Evolutionary conservation across 2,888 invertebrate genomes (phyloP).

Genomic region (Timema podura): DNA sequence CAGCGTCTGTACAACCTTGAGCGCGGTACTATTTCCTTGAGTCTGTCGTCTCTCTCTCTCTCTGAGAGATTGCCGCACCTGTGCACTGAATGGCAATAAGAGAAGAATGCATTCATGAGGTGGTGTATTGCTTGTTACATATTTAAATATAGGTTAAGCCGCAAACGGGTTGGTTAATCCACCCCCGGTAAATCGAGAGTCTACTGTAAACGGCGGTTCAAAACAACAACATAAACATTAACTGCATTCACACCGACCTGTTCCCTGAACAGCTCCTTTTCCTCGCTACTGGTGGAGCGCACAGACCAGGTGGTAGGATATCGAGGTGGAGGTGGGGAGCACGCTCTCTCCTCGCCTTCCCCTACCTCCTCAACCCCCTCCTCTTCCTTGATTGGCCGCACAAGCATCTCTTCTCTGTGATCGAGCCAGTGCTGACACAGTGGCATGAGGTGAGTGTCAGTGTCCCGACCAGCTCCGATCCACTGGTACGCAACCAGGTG

Average conservation of each 20-base stretch:
- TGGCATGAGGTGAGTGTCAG: slow-evolving; percentile 69
- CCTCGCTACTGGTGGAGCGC: slow-evolving; percentile 69
- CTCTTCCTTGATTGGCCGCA: slow-evolving; percentile 32
- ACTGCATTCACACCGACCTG: slow-evolving; percentile 35
- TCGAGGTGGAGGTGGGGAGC: slow-evolving; percentile 49
- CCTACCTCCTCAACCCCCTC: slow-evolving; percentile 35
- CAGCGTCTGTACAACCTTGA: too few relatives aligned
- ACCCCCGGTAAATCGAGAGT: too few relatives aligned
- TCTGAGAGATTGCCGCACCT: too few relatives aligned
- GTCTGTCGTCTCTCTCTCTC: too few relatives aligned
- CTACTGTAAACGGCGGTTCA: not conserved
- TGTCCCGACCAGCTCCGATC: slow-evolving; percentile 92
- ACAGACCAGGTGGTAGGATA: slow-evolving; percentile 82
- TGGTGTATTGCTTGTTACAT: too few relatives aligned
- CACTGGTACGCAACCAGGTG: slow-evolving; percentile 72
- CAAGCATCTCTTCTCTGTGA: slow-evolving; percentile 49
- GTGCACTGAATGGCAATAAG: too few relatives aligned
- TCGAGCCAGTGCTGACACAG: slow-evolving; percentile 78
- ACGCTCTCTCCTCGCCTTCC: slow-evolving; percentile 38
- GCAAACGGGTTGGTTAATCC: too few relatives aligned
- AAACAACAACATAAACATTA: not conserved
- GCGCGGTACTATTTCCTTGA: too few relatives aligned
- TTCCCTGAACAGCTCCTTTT: slow-evolving; percentile 66
- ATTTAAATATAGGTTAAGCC: too few relatives aligned
- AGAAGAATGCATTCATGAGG: too few relatives aligned